Evolutionary conservation across 64 coral and sea anemone species (phyloP).

Genomic region (Pocillopora damicornis): DNA sequence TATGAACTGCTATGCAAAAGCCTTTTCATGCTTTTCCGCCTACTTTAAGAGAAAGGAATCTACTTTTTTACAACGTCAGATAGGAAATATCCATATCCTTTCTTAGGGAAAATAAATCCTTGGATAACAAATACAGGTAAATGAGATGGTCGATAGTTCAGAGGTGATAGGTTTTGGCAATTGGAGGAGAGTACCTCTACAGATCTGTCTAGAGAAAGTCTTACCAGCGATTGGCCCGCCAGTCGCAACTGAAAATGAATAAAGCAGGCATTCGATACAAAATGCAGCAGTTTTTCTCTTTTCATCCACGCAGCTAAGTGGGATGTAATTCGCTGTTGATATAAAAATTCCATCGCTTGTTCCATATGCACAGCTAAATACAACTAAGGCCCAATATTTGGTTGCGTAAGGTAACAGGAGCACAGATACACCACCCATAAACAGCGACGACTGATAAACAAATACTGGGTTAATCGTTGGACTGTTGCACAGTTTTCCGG

Average conservation of each 20-base stretch:
- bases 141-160: background rate
- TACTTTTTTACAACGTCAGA: too few relatives aligned
- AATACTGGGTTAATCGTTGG: background rate
- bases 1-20: too few relatives aligned
- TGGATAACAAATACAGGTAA: too few relatives aligned
- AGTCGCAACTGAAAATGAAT: background rate
- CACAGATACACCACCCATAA: background rate
- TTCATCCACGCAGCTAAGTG: background rate
- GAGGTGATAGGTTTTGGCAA: too few relatives aligned
- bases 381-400: background rate
- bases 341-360: conserved; percentile 6
- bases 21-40: too few relatives aligned
- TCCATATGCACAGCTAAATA: background rate
- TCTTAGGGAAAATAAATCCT: too few relatives aligned
- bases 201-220: too few relatives aligned
- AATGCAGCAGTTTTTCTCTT: background rate
- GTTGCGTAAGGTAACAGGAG: background rate
- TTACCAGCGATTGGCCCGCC: background rate
- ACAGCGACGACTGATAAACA: background rate
- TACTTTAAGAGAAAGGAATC: too few relatives aligned
- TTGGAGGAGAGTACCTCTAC: too few relatives aligned
- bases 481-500: conserved; percentile 19
- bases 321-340: background rate
- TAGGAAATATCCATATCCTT: too few relatives aligned
- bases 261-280: background rate